Evolutionary conservation across 2,113 vertebrate species (phyloP).

Genomic region (Anhinga anhinga): DNA sequence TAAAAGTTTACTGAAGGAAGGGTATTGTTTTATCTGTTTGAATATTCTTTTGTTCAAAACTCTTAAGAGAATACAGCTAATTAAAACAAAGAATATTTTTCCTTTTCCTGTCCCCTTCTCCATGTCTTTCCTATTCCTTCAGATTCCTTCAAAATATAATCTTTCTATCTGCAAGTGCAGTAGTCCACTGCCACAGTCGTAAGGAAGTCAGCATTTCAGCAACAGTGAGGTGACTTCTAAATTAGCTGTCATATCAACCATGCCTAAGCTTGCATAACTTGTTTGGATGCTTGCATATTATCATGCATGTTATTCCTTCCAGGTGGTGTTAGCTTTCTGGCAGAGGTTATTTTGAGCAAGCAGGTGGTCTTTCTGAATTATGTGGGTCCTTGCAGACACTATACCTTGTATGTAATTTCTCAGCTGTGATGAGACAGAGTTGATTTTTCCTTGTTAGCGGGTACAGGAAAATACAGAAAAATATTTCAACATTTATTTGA

Average conservation of each 20-base stretch:
- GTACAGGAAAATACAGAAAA: not conserved
- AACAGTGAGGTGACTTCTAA: not conserved
- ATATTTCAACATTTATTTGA: not conserved
- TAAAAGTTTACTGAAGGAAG: not conserved
- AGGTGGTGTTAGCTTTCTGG: not conserved
- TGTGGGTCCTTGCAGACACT: not conserved
- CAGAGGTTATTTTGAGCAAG: not conserved
- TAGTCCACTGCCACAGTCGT: not conserved
- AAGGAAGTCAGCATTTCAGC: not conserved
- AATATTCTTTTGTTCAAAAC: not conserved
- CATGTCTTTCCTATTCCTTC: not conserved
- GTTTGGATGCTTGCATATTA: conserved; percentile 22
- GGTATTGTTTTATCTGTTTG: not conserved
- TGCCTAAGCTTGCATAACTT: not conserved
- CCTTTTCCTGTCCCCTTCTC: not conserved
- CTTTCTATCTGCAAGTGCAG: not conserved
- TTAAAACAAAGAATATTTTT: conserved; percentile 1
- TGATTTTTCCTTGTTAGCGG: not conserved
- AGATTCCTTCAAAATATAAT: not conserved
- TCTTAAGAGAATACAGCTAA: not conserved
- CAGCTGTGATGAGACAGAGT: not conserved
- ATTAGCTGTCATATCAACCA: not conserved
- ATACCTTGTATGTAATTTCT: not conserved
- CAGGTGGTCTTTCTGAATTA: not conserved
- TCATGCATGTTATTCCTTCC: not conserved